These are phyloP conservation scores for Peucedramus taeniatus DNA, from an alignment of 2,113 vertebrate species.

Conservation along the genomic window DNA sequence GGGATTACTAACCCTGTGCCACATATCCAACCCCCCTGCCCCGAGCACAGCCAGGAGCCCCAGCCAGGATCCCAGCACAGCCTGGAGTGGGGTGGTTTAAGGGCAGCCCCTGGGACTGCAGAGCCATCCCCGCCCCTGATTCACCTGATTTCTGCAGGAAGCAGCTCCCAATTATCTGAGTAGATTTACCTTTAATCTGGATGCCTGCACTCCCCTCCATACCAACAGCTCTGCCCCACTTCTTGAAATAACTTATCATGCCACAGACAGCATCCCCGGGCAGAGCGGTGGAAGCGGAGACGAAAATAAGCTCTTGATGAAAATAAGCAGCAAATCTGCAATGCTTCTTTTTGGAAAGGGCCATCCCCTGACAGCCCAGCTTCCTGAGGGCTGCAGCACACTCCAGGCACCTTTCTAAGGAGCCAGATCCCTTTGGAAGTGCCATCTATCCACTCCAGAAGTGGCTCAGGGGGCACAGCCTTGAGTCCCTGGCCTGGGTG, in stretches of 20 bases:
- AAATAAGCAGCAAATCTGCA: neutral
- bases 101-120: neutral
- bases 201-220: slow-evolving; percentile 1
- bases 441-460: neutral
- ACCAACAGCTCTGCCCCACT: slow-evolving; percentile 41
- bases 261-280: slow-evolving; percentile 38
- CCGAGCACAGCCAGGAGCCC: neutral
- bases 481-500: neutral
- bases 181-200: slow-evolving; percentile 27
- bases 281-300: neutral
- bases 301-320: neutral
- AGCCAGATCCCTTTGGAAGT: neutral
- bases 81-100: neutral
- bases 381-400: neutral
- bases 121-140: neutral
- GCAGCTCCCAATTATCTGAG: neutral
- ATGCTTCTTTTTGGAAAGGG: neutral
- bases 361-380: neutral
- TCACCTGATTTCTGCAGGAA: neutral
- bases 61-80: neutral
- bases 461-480: neutral
- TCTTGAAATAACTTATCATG: slow-evolving; percentile 43
- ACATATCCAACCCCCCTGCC: neutral
- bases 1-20: neutral
- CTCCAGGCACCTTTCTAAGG: neutral